phyloP scores from a whole-genome alignment of 2,888 invertebrate genomes.

The Pseudococcus longispinus region DNA sequence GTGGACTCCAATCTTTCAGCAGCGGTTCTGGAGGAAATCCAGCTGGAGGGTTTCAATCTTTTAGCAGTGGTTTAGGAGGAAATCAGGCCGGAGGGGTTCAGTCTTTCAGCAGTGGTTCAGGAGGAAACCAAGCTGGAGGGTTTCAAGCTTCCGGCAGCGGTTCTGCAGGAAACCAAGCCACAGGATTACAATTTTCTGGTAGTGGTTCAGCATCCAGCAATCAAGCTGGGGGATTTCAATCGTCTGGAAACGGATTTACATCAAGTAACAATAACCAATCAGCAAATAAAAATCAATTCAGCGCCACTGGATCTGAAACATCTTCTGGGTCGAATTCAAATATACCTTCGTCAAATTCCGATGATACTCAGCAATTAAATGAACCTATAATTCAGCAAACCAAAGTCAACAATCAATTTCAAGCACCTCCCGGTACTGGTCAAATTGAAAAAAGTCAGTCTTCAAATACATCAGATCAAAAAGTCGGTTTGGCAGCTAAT shows the following conservation, averaged over 20 bases:
- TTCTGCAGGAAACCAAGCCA: neutral
- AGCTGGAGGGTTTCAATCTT: neutral
- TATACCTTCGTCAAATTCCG: neutral
- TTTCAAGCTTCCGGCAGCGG: neutral
- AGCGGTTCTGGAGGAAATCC: neutral
- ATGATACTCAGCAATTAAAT: neutral
- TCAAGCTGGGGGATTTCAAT: neutral
- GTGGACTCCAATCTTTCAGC: neutral
- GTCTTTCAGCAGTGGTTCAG: neutral
- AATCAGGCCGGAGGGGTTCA: neutral
- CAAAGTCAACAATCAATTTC: neutral
- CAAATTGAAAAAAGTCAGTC: neutral
- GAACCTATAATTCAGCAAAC: neutral
- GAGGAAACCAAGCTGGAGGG: neutral
- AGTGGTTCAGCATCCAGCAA: neutral
- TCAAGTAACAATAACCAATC: neutral
- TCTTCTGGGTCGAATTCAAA: neutral
- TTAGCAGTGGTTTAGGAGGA: neutral
- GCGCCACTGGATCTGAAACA: neutral
- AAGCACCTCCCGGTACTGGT: neutral
- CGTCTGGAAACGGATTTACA: too few relatives aligned
- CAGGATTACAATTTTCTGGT: neutral
- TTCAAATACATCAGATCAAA: neutral
- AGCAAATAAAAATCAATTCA: neutral
- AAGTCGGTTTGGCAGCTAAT: neutral